Conservation (phyloP, 53 echinoderm and acorn worm genomes). For the Holothuria leucospilota region DNA sequence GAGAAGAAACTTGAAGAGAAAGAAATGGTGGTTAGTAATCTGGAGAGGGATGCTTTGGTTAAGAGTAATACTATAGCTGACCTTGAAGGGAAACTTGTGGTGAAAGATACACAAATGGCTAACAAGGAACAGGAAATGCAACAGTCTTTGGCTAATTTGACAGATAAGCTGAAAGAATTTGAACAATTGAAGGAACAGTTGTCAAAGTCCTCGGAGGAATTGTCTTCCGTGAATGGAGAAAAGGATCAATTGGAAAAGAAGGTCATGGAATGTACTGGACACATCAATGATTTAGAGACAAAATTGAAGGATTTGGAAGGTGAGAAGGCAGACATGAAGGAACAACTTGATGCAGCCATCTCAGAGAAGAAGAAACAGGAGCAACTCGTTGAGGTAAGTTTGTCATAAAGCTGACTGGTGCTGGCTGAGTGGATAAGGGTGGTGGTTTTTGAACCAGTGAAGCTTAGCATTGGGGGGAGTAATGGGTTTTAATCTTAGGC, state of each 20-base stretch:
- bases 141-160: constrained; percentile 18
- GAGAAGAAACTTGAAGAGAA: constrained; percentile 50
- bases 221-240: constrained; percentile 20
- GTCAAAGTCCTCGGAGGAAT: constrained; percentile 48
- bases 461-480: no score
- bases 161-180: constrained; percentile 24
- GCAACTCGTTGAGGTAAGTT: constrained; percentile 1
- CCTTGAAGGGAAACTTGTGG: constrained; percentile 40
- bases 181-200: constrained; percentile 57
- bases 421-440: no score
- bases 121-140: constrained; percentile 68
- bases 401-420: no score
- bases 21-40: constrained; percentile 4
- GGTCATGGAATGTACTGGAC: background rate
- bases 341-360: background rate
- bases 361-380: constrained; percentile 50
- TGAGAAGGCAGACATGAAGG: constrained; percentile 49
- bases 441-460: no score
- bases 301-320: constrained; percentile 54
- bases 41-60: constrained; percentile 13
- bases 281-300: background rate
- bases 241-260: constrained; percentile 45
- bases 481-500: no score
- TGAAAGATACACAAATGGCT: constrained; percentile 68
- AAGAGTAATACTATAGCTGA: background rate